Conservation (phyloP, 1,140 invertebrate species). For the Saccostrea echinata region DNA sequence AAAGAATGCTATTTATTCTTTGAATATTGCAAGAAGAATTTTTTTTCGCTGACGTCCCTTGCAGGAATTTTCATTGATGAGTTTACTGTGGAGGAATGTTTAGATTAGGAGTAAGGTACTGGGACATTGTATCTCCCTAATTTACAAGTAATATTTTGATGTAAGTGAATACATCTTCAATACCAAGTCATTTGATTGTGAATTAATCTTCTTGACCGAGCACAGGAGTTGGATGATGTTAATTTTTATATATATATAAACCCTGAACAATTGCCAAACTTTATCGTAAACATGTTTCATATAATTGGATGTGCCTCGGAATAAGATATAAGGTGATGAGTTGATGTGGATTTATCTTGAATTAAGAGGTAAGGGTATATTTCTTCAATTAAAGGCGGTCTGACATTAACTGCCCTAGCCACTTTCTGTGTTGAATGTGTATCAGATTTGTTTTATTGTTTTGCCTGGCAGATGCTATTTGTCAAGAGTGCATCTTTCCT, state of each 20-base stretch:
- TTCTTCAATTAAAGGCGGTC: not conserved
- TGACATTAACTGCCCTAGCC: not conserved
- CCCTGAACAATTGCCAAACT: conserved; percentile 15
- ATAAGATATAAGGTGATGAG: not conserved
- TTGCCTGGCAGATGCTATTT: not conserved
- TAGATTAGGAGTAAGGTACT: not conserved
- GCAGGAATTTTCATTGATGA: not conserved
- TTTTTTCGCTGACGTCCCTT: not conserved
- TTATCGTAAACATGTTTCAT: not conserved
- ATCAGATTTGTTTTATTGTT: conserved; percentile 9
- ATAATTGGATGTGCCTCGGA: not conserved
- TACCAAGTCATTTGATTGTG: not conserved
- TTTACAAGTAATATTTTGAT: not conserved
- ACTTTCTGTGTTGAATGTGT: not conserved
- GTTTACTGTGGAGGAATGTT: not conserved
- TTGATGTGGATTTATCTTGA: conserved; percentile 22
- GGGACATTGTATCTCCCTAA: not conserved
- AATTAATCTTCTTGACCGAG: not conserved
- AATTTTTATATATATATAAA: not conserved
- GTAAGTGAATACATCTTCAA: not conserved
- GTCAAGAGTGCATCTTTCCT: not conserved
- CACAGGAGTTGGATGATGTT: not conserved
- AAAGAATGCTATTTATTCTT: conserved; percentile 6
- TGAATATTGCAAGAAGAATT: not conserved
- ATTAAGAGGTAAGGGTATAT: not conserved